phyloP scores from a whole-genome alignment of 30 jellyfish, hydroid and myxozoan species.

The Aurelia aurita complex sp. Pacific region DNA sequence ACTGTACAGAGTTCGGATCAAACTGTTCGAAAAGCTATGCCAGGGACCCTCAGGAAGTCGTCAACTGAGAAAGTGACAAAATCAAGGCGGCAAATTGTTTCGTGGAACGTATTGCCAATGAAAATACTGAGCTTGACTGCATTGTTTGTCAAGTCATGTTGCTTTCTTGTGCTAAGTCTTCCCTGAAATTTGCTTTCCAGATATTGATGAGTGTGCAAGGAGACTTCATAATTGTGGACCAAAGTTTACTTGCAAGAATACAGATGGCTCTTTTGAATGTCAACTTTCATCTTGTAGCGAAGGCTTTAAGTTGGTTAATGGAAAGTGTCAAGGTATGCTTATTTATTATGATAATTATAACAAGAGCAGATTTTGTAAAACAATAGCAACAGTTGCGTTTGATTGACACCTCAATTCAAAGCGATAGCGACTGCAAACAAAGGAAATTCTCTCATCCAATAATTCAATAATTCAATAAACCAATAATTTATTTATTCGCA shows the following conservation, averaged over 20 bases:
- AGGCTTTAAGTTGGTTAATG: constrained; percentile 47
- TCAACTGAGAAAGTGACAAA: too few species aligned
- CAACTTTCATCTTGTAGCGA: constrained; percentile 37
- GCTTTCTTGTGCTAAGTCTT: neutral
- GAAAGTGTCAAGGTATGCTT: constrained; percentile 50
- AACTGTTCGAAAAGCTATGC: too few species aligned
- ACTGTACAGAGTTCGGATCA: too few species aligned
- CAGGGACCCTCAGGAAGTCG: too few species aligned
- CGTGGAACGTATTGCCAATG: neutral
- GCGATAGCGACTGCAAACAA: too few species aligned
- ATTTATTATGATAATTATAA: neutral
- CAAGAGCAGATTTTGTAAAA: neutral
- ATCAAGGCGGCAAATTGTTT: too few species aligned
- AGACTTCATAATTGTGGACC: constrained; percentile 49
- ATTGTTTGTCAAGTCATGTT: neutral
- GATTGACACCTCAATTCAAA: too few species aligned
- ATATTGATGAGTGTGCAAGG: constrained; percentile 61
- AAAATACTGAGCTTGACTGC: neutral
- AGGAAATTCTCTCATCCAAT: too few species aligned
- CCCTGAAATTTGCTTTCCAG: neutral
- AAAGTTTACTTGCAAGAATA: constrained; percentile 49
- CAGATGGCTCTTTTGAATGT: constrained; percentile 43
- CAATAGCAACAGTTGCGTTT: too few species aligned
- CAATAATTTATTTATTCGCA: too few species aligned
- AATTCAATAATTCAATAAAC: too few species aligned